Evolutionary conservation across 2,797 vertebrate genomes (phyloP), one percentile per base, ranked within the genome.

Genomic region (Protosalanx chinensis): DNA sequence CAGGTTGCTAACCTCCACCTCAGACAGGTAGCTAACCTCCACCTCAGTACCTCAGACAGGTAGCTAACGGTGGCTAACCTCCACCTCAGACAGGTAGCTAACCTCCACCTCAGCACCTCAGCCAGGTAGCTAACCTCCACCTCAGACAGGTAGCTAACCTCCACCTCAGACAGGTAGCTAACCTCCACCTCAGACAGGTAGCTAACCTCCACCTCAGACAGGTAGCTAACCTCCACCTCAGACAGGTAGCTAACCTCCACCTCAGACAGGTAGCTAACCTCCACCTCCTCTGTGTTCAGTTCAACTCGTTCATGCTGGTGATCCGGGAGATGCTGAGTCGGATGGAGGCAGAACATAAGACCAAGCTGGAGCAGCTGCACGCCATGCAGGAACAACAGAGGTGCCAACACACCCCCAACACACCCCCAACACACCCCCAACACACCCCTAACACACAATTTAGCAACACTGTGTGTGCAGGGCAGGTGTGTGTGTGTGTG

Each of bases 381-480:
- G 65, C 91, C 79, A 98, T 99, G 97, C 97, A 99, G 87, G 97
- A 99, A 79, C 97, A 99, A 79, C 97, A 99, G 81, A 98, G 95
- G 98, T 99, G 83, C 92, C 85, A n/a, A 32, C 51, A n/a, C 46
- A 49, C 46, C 8, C 8, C 5, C 41, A 46, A 46, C 41, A 46
- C 41, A 46, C 41, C 5, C 41, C 5, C 2, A 46, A 46, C 41
- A 46, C 41, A 46, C 41, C 5, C 41, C 5, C 41, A 58, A 58
- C 56, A 58, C 56, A 58, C 2, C 3, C 57, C 2, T 5, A 12
- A 51, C 49, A 16, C 49, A 51, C 49, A 51, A 35, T 6, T 37
- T 37, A 37, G 35, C 35, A 37, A 37, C 35, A 37, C 35, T 37
- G 35, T 35, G 35, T 37, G 35, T 7, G 35, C 35, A 37, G 35